Evolutionary conservation across 2,888 invertebrate genomes (phyloP).

Genomic region (Melinopterus prodromus): DNA sequence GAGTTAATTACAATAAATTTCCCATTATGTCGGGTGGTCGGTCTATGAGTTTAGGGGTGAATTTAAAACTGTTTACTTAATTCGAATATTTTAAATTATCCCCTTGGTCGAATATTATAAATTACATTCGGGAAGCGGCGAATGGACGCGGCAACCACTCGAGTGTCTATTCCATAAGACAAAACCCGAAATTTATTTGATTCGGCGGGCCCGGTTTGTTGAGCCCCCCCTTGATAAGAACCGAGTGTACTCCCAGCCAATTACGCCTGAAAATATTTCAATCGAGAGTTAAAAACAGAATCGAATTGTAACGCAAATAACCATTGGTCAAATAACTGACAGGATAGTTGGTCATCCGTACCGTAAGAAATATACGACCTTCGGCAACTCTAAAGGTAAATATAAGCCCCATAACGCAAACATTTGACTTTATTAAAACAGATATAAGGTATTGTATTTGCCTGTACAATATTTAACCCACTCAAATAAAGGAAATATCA

Average conservation of each 20-base stretch:
- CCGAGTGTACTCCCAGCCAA: slow-evolving; percentile 7
- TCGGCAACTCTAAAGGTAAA: no score
- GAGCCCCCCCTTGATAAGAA: background rate
- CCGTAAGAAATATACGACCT: no score
- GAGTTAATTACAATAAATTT: background rate
- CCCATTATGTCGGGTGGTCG: background rate
- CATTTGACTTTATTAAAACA: no score
- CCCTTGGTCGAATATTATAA: slow-evolving; percentile 20
- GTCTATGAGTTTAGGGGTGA: slow-evolving; percentile 4
- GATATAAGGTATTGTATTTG: no score
- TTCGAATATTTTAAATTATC: background rate
- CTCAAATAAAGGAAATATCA: no score
- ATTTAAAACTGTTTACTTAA: slow-evolving; percentile 4
- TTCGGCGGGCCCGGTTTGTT: background rate
- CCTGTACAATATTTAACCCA: no score
- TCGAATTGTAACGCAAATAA: background rate
- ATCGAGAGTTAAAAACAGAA: background rate
- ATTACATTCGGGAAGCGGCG: background rate
- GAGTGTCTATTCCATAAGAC: slow-evolving; percentile 22
- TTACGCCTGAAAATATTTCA: slow-evolving; percentile 13
- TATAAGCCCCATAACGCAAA: no score
- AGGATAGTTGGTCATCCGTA: no score
- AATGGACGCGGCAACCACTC: slow-evolving; percentile 14
- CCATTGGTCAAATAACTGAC: no score
- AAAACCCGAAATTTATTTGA: slow-evolving; percentile 21